Percentiles rank a stretch among this genome's conserved stretches.
phyloP scores from a whole-genome alignment of 2,888 invertebrate genomes.

The Ophion obscuratus region DNA sequence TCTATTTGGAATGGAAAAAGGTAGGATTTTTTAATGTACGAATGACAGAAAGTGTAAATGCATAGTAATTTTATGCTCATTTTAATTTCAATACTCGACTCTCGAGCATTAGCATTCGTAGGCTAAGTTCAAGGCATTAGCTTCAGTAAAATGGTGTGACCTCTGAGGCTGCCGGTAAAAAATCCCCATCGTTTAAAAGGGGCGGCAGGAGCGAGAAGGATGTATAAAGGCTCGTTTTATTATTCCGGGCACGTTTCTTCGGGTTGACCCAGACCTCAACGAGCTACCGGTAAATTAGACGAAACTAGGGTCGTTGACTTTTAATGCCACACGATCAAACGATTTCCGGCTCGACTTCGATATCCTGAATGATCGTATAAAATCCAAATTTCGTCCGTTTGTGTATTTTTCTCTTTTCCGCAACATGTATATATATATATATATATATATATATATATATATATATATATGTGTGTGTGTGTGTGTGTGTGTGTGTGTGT shows the following conservation, averaged over 20 bases:
- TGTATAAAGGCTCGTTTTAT: slow-evolving; percentile 39
- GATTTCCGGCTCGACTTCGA: slow-evolving; percentile 49
- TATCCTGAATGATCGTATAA: not conserved
- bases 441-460: not conserved
- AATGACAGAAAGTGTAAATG: not conserved
- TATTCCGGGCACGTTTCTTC: slow-evolving; percentile 64
- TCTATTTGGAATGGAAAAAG: not conserved
- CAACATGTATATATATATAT: slow-evolving; percentile 18
- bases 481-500: not conserved
- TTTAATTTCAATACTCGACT: not conserved
- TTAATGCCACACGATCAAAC: slow-evolving; percentile 28
- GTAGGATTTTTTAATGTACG: not conserved
- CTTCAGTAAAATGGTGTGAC: slow-evolving; percentile 7
- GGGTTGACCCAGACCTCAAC: slow-evolving; percentile 61
- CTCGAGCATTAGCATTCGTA: not conserved
- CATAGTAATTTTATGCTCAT: not conserved
- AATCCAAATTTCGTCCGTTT: not conserved
- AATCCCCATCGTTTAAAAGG: slow-evolving; percentile 30
- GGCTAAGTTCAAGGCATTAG: not conserved
- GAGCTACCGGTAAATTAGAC: slow-evolving; percentile 66
- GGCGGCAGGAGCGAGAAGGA: slow-evolving; percentile 12
- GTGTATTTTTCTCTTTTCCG: slow-evolving; percentile 1
- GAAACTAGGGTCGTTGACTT: slow-evolving; percentile 71
- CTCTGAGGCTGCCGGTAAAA: slow-evolving; percentile 6
- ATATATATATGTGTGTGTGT: not conserved